Evolutionary conservation across 2,888 invertebrate genomes (phyloP).

Genomic region (Philereme vetulata): DNA sequence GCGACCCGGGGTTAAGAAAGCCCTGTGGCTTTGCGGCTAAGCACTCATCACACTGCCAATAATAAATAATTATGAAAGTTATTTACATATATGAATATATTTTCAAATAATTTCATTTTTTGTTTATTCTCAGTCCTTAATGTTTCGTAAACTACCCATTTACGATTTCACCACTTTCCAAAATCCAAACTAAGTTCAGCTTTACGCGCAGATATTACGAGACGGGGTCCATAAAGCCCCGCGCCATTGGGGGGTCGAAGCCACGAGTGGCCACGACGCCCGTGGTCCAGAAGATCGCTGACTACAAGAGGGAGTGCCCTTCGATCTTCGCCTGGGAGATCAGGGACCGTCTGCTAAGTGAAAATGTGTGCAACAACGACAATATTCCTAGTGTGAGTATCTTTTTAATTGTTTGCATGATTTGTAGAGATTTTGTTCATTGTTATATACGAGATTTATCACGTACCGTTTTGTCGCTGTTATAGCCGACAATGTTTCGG

Average conservation of each 20-base stretch:
- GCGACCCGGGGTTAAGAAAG: no score
- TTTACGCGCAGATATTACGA: constrained; percentile 94
- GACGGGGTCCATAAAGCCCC: constrained; percentile 98
- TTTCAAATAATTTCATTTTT: no score
- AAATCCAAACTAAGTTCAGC: constrained; percentile 77
- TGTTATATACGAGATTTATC: no score
- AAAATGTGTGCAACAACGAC: constrained; percentile 98
- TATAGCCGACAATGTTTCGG: no score
- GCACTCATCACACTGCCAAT: no score
- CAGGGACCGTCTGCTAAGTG: constrained; percentile 95
- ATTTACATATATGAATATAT: no score
- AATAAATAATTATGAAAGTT: no score
- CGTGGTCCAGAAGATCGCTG: constrained; percentile 97
- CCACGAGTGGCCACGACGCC: constrained; percentile 97
- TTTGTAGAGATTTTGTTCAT: background rate
- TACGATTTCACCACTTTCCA: constrained; percentile 57
- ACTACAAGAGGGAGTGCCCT: constrained; percentile 98
- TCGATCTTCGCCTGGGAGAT: constrained; percentile 99
- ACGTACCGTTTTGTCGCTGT: no score
- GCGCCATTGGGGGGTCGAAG: constrained; percentile 98
- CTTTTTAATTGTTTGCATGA: constrained; percentile 15
- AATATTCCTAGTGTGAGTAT: constrained; percentile 98
- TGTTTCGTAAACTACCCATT: background rate
- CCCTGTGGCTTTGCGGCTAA: no score
- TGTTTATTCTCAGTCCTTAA: background rate